Conservation (phyloP, 2,888 invertebrate genomes). For the Zele albiditarsus region DNA sequence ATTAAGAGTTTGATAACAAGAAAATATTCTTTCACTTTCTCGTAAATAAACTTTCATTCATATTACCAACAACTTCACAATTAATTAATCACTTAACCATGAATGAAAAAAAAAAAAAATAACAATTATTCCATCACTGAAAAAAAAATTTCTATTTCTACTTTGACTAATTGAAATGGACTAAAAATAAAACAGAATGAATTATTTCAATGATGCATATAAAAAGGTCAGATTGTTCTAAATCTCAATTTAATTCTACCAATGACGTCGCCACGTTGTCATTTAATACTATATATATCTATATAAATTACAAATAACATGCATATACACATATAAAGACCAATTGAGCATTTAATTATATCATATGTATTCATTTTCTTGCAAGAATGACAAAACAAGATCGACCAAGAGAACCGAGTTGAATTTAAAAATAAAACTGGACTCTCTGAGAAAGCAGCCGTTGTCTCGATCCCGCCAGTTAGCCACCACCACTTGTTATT, state of each 20-base stretch:
- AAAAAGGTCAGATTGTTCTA: slow-evolving; percentile 15
- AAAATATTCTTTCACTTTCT: neutral
- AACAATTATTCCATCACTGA: no score
- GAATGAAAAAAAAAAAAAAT: no score
- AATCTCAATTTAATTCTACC: slow-evolving; percentile 11
- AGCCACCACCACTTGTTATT: slow-evolving; percentile 36
- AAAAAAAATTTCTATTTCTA: no score
- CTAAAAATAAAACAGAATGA: neutral
- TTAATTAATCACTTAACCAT: no score
- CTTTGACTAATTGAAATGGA: no score
- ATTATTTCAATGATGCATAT: neutral
- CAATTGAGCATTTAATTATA: slow-evolving; percentile 17
- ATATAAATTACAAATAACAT: neutral
- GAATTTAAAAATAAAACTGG: slow-evolving; percentile 30
- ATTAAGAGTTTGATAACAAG: neutral
- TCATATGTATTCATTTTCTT: neutral
- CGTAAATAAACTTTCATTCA: neutral
- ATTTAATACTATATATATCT: neutral
- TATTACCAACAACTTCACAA: neutral
- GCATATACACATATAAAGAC: neutral
- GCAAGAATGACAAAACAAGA: neutral
- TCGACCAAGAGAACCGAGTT: neutral
- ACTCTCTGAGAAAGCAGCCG: slow-evolving; percentile 16
- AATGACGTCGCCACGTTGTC: slow-evolving; percentile 3
- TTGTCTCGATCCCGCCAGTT: neutral